Percentiles rank a stretch among this genome's conserved stretches.
Evolutionary conservation across 2,888 invertebrate genomes (phyloP).

Genomic region (Colletes collaris): DNA sequence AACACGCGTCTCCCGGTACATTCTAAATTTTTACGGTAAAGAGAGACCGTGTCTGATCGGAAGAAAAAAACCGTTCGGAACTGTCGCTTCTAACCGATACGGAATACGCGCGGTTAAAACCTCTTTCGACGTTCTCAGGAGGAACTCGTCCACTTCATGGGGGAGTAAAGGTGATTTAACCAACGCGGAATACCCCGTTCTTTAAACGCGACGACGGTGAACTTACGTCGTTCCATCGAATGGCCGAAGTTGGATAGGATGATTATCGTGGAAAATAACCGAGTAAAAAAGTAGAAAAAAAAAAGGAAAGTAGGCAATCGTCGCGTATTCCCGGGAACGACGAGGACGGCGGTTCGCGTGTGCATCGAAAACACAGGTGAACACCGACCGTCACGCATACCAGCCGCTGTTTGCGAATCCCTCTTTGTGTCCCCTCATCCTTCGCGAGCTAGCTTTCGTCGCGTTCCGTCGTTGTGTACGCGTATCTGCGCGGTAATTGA

Average conservation of each 20-base stretch:
- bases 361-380: conserved; percentile 43
- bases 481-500: conserved; percentile 77
- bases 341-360: neutral
- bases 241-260: conserved; percentile 62
- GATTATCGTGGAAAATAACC: conserved; percentile 58
- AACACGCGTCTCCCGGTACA: neutral
- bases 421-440: conserved; percentile 69
- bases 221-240: conserved; percentile 60
- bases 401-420: conserved; percentile 54
- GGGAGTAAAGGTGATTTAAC: conserved; percentile 33
- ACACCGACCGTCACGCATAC: conserved; percentile 23
- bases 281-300: neutral
- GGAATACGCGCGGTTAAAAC: conserved; percentile 10
- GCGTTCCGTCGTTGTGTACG: conserved; percentile 74
- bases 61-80: neutral
- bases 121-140: conserved; percentile 11
- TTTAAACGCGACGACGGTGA: conserved; percentile 46
- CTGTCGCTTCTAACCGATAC: conserved; percentile 11
- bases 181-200: conserved; percentile 36
- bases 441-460: conserved; percentile 72
- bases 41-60: too few relatives aligned
- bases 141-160: conserved; percentile 20
- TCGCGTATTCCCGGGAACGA: too few relatives aligned
- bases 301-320: conserved; percentile 27
- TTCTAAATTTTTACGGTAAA: conserved; percentile 4